These are phyloP conservation scores for Entomobrya proxima DNA, from an alignment of 2,888 invertebrate genomes.

Conservation along the genomic window DNA sequence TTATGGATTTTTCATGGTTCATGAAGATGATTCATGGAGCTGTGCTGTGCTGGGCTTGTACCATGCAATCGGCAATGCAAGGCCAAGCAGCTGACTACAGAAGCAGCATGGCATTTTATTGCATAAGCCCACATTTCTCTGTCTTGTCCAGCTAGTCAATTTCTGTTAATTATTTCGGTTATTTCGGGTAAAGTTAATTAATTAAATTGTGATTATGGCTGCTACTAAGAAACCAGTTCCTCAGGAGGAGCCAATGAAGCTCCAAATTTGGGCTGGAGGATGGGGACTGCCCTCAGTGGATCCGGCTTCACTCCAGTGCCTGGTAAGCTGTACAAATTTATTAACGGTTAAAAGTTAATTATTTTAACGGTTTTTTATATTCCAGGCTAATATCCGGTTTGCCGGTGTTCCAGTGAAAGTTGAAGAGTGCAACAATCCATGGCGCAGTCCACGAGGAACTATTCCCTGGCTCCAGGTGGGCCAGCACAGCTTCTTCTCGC, in stretches of 20 bases:
- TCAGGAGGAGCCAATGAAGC: conserved; percentile 76
- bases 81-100: too few species aligned
- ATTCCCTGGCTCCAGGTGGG: conserved; percentile 84
- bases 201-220: too few species aligned
- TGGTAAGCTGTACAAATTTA: conserved; percentile 81
- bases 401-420: conserved; percentile 86
- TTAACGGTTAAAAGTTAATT: too few species aligned
- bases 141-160: too few species aligned
- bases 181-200: too few species aligned
- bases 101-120: too few species aligned
- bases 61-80: too few species aligned
- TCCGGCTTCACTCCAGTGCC: conserved; percentile 87
- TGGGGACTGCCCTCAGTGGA: conserved; percentile 92
- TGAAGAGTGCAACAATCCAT: conserved; percentile 84
- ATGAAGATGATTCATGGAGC: too few species aligned
- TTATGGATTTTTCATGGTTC: too few species aligned
- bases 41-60: too few species aligned
- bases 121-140: too few species aligned
- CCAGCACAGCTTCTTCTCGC: conserved; percentile 76
- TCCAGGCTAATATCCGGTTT: conserved; percentile 84
- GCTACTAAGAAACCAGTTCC: not conserved
- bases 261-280: conserved; percentile 90
- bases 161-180: too few species aligned
- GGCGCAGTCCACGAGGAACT: conserved; percentile 84
- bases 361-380: conserved; percentile 1